Conservation (phyloP, 2,888 invertebrate species). For the Nudaria mundana region DNA sequence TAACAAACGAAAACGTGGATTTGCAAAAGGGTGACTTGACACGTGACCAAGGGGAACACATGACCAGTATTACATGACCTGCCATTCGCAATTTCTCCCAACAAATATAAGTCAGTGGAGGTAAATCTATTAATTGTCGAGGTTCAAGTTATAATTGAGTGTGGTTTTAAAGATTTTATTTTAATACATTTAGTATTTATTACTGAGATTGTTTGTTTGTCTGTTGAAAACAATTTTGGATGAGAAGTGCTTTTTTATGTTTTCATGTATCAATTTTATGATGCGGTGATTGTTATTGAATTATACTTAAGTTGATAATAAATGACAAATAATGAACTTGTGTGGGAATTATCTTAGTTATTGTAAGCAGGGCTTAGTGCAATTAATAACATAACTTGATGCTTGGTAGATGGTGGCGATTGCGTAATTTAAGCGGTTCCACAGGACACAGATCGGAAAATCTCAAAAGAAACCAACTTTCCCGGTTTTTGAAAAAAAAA, state of each 20-base stretch:
- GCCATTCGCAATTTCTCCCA: slow-evolving; percentile 12
- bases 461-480: too few species aligned
- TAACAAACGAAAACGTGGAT: slow-evolving; percentile 36
- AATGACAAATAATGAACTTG: slow-evolving; percentile 15
- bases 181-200: slow-evolving; percentile 77
- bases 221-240: slow-evolving; percentile 63
- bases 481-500: too few species aligned
- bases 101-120: not conserved
- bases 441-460: too few species aligned
- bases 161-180: slow-evolving; percentile 49
- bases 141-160: slow-evolving; percentile 40
- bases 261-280: slow-evolving; percentile 60
- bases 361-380: too few species aligned
- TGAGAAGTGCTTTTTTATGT: slow-evolving; percentile 68
- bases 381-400: too few species aligned
- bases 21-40: slow-evolving; percentile 62
- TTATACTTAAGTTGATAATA: slow-evolving; percentile 41
- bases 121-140: slow-evolving; percentile 5
- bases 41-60: slow-evolving; percentile 60
- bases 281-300: slow-evolving; percentile 44
- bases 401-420: too few species aligned
- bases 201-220: slow-evolving; percentile 54
- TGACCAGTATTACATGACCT: slow-evolving; percentile 41
- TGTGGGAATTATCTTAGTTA: slow-evolving; percentile 23
- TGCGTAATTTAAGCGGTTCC: too few species aligned